Evolutionary conservation across 1,140 invertebrate genomes (phyloP).

Genomic region (Drosophila nigromelanica): DNA sequence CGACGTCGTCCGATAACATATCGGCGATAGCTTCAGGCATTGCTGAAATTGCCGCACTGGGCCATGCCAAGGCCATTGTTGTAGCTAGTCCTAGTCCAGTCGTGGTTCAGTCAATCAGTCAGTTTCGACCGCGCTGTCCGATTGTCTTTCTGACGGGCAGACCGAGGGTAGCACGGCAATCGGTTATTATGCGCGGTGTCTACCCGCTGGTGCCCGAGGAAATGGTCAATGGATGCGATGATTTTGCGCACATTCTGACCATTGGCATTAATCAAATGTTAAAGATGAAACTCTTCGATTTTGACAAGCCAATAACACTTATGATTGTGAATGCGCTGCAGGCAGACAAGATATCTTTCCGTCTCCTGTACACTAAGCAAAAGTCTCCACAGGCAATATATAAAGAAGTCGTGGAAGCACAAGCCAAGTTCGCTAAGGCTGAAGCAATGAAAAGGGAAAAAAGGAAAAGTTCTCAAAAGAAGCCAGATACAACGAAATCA

Average conservation of each 20-base stretch:
- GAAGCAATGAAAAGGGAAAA: background rate
- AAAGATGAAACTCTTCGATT: constrained; percentile 39
- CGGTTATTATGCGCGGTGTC: constrained; percentile 45
- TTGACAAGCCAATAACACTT: constrained; percentile 13
- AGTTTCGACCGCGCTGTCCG: constrained; percentile 53
- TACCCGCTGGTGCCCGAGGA: constrained; percentile 51
- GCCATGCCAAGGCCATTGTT: constrained; percentile 52
- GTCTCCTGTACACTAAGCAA: constrained; percentile 29
- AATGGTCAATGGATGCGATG: constrained; percentile 38
- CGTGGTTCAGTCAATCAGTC: constrained; percentile 49
- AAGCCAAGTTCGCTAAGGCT: background rate
- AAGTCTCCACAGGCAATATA: constrained; percentile 6
- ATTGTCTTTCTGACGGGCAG: constrained; percentile 49
- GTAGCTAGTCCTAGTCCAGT: constrained; percentile 46
- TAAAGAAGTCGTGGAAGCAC: background rate
- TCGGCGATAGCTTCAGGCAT: constrained; percentile 49
- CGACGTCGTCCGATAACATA: constrained; percentile 26
- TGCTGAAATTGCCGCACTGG: constrained; percentile 35
- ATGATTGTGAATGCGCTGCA: constrained; percentile 56
- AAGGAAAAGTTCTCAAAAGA: background rate
- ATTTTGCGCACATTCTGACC: constrained; percentile 39
- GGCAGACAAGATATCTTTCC: constrained; percentile 51
- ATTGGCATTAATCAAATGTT: constrained; percentile 32
- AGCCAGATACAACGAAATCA: background rate
- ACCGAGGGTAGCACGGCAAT: constrained; percentile 31